Conservation (phyloP, 1,140 invertebrate genomes). For the Laupala kohalensis region DNA sequence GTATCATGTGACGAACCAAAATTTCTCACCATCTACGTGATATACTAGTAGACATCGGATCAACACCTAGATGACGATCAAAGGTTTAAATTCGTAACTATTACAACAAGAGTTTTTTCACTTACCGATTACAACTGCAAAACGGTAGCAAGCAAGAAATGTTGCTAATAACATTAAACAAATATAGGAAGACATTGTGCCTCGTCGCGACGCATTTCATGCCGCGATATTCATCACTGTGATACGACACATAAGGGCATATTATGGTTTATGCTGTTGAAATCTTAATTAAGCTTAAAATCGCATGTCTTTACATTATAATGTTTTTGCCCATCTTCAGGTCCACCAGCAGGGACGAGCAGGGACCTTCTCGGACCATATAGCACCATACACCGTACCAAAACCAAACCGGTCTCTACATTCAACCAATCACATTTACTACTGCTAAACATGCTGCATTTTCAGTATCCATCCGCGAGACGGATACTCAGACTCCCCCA, state of each 20-base stretch:
- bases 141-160: constrained; percentile 14
- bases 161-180: constrained; percentile 7
- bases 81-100: not conserved
- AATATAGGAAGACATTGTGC: constrained; percentile 17
- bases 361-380: not conserved
- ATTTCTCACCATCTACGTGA: no score
- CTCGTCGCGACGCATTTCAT: not conserved
- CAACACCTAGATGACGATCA: no score
- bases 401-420: not conserved
- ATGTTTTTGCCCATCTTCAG: not conserved
- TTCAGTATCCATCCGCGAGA: not conserved
- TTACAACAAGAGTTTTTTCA: not conserved
- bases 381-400: not conserved
- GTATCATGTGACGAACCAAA: no score
- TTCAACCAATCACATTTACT: not conserved
- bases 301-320: not conserved
- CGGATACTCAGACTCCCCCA: not conserved
- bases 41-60: no score
- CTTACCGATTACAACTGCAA: constrained; percentile 14
- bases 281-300: not conserved
- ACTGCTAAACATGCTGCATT: not conserved
- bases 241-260: not conserved
- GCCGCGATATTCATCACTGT: not conserved
- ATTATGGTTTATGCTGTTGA: not conserved
- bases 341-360: no score